A percentile compares a stretch with the other conserved stretches of the same genome.
Conservation (phyloP, 2,797 vertebrate genomes). For the Scolopax rusticola region DNA sequence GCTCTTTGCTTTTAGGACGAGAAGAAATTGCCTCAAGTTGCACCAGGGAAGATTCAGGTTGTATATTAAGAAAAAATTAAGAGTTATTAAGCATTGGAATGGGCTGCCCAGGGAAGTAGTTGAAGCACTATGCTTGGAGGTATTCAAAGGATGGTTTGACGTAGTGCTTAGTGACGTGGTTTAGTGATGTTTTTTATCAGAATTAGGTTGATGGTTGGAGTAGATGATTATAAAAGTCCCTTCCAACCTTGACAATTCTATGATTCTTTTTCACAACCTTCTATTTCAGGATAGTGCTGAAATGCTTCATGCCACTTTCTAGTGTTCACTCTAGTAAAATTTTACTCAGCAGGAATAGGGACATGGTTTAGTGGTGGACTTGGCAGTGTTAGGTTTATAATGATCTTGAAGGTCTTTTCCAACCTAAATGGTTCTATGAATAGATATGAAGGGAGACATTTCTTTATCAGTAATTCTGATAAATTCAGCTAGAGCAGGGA, state of each 20-base stretch:
- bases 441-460: not conserved
- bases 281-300: not conserved
- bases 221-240: no score
- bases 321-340: not conserved
- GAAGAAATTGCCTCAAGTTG: no score
- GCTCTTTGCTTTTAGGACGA: not conserved
- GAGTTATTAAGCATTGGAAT: no score
- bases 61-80: no score
- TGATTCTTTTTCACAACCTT: not conserved
- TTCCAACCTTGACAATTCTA: no score
- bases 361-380: not conserved
- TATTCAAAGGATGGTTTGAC: no score
- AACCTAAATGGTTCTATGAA: not conserved
- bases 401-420: not conserved
- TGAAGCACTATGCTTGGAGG: no score
- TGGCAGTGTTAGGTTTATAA: not conserved
- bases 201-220: no score
- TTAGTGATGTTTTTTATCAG: no score
- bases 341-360: not conserved
- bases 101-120: no score
- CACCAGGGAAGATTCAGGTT: no score
- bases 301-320: not conserved
- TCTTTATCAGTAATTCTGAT: not conserved
- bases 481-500: not conserved
- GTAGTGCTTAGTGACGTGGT: no score